Conservation (phyloP, 1,140 invertebrate genomes). For the Magallana gigas region DNA sequence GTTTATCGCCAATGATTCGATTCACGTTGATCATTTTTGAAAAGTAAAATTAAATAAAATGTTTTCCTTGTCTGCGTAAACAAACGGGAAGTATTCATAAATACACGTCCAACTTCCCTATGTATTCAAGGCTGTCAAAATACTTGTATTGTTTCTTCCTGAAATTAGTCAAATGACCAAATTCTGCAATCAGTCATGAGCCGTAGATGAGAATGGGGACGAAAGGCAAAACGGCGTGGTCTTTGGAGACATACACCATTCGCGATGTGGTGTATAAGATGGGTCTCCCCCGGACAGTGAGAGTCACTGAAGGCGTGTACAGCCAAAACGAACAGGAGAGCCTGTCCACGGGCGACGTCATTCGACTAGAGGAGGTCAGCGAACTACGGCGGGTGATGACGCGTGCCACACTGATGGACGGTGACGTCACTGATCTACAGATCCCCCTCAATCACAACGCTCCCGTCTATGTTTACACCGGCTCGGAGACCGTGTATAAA, state of each 20-base stretch:
- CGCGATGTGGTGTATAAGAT: conserved; percentile 20
- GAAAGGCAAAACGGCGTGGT: not conserved
- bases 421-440: conserved; percentile 1
- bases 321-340: conserved; percentile 26
- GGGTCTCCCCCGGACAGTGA: not conserved
- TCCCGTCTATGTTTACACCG: not conserved
- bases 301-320: not conserved
- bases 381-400: not conserved
- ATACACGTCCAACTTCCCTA: not conserved
- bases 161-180: not conserved
- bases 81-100: not conserved
- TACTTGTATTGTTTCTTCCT: not conserved
- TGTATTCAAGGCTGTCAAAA: not conserved
- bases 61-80: conserved; percentile 6
- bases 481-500: not conserved
- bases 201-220: not conserved
- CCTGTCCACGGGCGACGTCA: not conserved
- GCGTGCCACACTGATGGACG: not conserved
- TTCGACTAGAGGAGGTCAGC: not conserved
- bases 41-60: not conserved
- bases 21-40: not conserved
- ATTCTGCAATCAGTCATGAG: not conserved
- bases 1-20: too few species aligned
- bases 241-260: conserved; percentile 12
- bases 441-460: not conserved